Percentiles rank a stretch among this genome's conserved stretches.
phyloP scores from a whole-genome alignment of 2,113 vertebrate species.

The Thamnaconus septentrionalis region DNA sequence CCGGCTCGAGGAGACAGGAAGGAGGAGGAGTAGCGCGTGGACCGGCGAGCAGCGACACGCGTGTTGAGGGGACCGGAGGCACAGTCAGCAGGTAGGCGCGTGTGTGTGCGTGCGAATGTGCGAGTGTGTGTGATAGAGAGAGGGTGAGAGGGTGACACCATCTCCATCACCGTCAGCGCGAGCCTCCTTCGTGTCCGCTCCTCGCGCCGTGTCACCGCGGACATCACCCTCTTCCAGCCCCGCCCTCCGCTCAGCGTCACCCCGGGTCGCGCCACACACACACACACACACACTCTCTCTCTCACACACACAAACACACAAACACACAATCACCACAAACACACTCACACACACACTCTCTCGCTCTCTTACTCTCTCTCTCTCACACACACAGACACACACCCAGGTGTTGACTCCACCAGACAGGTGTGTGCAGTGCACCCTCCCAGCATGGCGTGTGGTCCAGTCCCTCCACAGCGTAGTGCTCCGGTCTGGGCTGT shows the following conservation, averaged over 20 bases:
- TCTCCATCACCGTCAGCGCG: conserved; percentile 20
- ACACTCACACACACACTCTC: too few species aligned
- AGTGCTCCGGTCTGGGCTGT: background rate
- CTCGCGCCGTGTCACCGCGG: background rate
- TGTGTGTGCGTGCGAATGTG: conserved; percentile 5
- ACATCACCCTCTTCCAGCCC: background rate
- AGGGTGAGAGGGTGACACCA: conserved; percentile 1
- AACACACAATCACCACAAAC: too few species aligned
- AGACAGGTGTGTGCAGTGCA: conserved; percentile 6
- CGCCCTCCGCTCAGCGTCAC: background rate
- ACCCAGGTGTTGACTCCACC: too few species aligned
- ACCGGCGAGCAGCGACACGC: too few species aligned
- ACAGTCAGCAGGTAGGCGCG: conserved; percentile 22
- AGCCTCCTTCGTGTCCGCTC: background rate
- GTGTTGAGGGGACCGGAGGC: conserved; percentile 5
- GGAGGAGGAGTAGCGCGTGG: conserved; percentile 2
- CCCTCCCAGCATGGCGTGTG: background rate
- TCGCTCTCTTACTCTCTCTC: too few species aligned
- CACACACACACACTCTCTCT: too few species aligned
- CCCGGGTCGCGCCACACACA: too few species aligned
- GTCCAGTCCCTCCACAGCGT: background rate
- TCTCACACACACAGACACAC: too few species aligned
- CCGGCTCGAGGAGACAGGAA: too few species aligned
- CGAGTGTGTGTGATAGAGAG: background rate
- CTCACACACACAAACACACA: too few species aligned